Conservation (phyloP, 1,140 invertebrate species). For the Hypothenemus hampei region DNA sequence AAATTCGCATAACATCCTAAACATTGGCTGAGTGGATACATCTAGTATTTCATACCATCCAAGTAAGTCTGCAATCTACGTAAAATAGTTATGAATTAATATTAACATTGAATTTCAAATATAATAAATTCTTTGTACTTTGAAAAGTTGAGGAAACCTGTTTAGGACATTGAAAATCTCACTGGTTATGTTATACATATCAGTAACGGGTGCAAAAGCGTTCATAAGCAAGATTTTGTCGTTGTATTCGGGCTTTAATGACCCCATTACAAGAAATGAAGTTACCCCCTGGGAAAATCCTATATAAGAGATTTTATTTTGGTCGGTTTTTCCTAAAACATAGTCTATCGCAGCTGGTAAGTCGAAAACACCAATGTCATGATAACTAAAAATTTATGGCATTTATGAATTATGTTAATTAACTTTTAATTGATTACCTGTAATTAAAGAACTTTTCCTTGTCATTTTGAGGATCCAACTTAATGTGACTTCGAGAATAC, state of each 20-base stretch:
- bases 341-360: slow-evolving; percentile 57
- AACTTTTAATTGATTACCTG: slow-evolving; percentile 3
- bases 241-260: slow-evolving; percentile 57
- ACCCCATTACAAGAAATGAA: slow-evolving; percentile 58
- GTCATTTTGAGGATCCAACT: slow-evolving; percentile 35
- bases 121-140: slow-evolving; percentile 5
- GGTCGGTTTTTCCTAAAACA: slow-evolving; percentile 35
- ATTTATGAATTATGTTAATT: background rate
- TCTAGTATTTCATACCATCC: slow-evolving; percentile 19
- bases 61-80: slow-evolving; percentile 3
- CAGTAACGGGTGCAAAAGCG: slow-evolving; percentile 30
- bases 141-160: slow-evolving; percentile 38
- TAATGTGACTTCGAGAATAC: slow-evolving; percentile 51
- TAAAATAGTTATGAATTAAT: background rate
- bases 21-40: background rate
- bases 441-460: slow-evolving; percentile 1
- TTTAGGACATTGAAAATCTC: slow-evolving; percentile 55
- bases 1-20: slow-evolving; percentile 3
- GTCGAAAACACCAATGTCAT: slow-evolving; percentile 51
- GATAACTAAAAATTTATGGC: slow-evolving; percentile 26
- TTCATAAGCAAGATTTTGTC: slow-evolving; percentile 45
- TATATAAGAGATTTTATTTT: slow-evolving; percentile 30
- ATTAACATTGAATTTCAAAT: too few species aligned
- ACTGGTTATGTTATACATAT: slow-evolving; percentile 34
- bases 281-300: slow-evolving; percentile 54